Conservation (phyloP, 2,888 invertebrate species). For the Callyntrura guangdongensis region DNA sequence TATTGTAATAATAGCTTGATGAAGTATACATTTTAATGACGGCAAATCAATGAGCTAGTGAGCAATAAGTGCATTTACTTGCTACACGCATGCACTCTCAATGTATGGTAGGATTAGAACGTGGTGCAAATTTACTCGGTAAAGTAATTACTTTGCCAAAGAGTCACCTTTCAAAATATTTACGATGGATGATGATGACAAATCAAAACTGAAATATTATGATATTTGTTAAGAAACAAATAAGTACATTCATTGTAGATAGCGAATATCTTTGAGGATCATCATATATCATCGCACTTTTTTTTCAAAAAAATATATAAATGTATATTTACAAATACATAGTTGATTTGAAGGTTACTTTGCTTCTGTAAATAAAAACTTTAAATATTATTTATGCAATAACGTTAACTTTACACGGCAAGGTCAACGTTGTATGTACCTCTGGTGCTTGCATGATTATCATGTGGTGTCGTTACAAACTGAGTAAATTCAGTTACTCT, state of each 20-base stretch:
- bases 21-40: too few relatives aligned
- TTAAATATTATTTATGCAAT: not conserved
- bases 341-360: not conserved
- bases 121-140: slow-evolving; percentile 16
- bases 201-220: slow-evolving; percentile 54
- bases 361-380: not conserved
- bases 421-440: slow-evolving; percentile 3
- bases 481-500: not conserved
- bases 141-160: slow-evolving; percentile 34
- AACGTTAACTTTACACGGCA: not conserved
- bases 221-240: slow-evolving; percentile 18
- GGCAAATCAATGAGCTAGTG: not conserved
- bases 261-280: not conserved
- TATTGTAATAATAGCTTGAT: too few relatives aligned
- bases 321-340: not conserved
- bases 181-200: slow-evolving; percentile 63
- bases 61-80: too few relatives aligned
- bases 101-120: not conserved
- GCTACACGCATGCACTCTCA: too few relatives aligned
- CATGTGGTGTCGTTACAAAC: not conserved
- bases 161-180: slow-evolving; percentile 61
- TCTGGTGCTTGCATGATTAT: not conserved
- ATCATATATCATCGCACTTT: not conserved
- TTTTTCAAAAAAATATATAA: too few relatives aligned
- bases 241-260: not conserved